Conservation (phyloP, 2,888 invertebrate genomes). For the Microplitis manilae region DNA sequence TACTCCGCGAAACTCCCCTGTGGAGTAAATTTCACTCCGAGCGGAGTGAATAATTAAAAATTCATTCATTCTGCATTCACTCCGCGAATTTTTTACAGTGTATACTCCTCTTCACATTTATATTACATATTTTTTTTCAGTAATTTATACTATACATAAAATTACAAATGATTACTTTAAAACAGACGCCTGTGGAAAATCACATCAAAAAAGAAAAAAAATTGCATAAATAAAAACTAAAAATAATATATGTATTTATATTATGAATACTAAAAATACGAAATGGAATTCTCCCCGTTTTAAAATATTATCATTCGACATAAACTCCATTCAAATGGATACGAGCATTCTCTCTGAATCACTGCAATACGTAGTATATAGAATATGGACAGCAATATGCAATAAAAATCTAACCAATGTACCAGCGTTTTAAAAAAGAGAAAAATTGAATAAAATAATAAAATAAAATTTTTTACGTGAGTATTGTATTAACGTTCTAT, state of each 20-base stretch:
- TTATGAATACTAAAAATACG: background rate
- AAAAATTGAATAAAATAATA: background rate
- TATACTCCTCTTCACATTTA: too few relatives aligned
- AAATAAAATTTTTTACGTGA: background rate
- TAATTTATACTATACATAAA: too few relatives aligned
- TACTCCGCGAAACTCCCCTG: too few relatives aligned
- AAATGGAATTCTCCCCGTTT: conserved; percentile 17
- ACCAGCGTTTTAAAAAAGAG: background rate
- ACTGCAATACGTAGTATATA: background rate
- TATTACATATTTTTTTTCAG: too few relatives aligned
- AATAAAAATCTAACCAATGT: background rate
- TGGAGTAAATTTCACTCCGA: too few relatives aligned
- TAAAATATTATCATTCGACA: conserved; percentile 49
- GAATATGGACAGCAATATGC: background rate
- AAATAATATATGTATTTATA: background rate
- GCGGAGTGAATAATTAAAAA: too few relatives aligned
- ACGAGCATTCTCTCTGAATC: conserved; percentile 13
- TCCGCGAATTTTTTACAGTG: too few relatives aligned
- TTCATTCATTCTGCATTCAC: too few relatives aligned
- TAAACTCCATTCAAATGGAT: conserved; percentile 48
- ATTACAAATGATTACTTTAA: background rate
- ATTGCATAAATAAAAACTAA: too few relatives aligned
- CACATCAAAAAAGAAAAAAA: too few relatives aligned
- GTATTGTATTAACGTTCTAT: background rate
- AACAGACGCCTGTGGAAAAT: background rate